Percentiles rank a stretch among this genome's conserved stretches.
phyloP scores from a whole-genome alignment of 2,888 invertebrate genomes.

The Apeira syringaria region DNA sequence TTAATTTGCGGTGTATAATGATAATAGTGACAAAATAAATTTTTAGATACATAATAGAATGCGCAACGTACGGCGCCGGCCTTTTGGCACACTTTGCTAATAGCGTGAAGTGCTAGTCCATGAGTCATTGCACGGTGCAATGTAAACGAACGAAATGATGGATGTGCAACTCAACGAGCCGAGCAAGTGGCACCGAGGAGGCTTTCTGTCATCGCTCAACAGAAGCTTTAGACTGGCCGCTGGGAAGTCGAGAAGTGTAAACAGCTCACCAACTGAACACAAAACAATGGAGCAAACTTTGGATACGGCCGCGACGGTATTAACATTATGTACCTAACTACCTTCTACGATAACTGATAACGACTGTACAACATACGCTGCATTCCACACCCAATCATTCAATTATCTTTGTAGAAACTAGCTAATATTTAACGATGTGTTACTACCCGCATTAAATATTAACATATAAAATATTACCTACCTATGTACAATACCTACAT shows the following conservation, averaged over 20 bases:
- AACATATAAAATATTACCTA: too few relatives aligned
- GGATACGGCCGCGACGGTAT: slow-evolving; percentile 58
- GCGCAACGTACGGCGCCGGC: slow-evolving; percentile 51
- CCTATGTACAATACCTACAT: too few relatives aligned
- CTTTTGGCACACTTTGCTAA: slow-evolving; percentile 59
- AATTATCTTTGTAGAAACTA: too few relatives aligned
- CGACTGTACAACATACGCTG: too few relatives aligned
- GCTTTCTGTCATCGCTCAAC: slow-evolving; percentile 73
- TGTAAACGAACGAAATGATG: slow-evolving; percentile 73
- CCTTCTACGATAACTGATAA: slow-evolving; percentile 8
- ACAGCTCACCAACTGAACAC: slow-evolving; percentile 52
- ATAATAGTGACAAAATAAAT: neutral
- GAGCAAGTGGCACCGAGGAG: slow-evolving; percentile 73
- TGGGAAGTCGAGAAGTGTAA: slow-evolving; percentile 57
- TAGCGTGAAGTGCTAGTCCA: slow-evolving; percentile 54
- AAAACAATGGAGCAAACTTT: slow-evolving; percentile 55
- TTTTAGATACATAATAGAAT: slow-evolving; percentile 29
- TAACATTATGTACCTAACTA: slow-evolving; percentile 45
- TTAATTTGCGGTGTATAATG: slow-evolving; percentile 3
- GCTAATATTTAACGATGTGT: too few relatives aligned
- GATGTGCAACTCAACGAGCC: slow-evolving; percentile 69
- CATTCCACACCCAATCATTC: too few relatives aligned
- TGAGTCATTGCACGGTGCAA: slow-evolving; percentile 69
- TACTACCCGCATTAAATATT: too few relatives aligned
- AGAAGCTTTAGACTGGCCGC: slow-evolving; percentile 73